Conservation (phyloP, 1,140 invertebrate species). For the Hormaphis cornu region DNA sequence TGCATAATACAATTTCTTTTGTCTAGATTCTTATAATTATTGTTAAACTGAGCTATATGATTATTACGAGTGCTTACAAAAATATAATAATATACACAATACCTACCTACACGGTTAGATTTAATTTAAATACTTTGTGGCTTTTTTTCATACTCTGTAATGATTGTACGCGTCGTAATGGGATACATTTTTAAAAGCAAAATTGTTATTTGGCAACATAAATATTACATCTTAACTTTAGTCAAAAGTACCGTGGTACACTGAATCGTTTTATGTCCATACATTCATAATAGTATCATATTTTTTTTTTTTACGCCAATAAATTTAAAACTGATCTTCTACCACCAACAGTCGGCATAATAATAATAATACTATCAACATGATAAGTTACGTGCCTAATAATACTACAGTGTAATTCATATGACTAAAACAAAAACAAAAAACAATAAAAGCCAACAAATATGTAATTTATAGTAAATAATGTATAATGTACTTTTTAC, state of each 20-base stretch:
- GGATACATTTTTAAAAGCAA: no score
- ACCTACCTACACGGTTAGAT: not conserved
- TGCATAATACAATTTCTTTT: not conserved
- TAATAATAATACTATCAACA: not conserved
- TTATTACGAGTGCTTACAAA: conserved; percentile 17
- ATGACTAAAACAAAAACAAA: conserved; percentile 1
- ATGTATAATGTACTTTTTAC: conserved; percentile 15
- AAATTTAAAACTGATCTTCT: no score
- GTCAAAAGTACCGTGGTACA: no score
- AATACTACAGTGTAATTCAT: not conserved
- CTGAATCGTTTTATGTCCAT: no score
- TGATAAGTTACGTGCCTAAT: not conserved
- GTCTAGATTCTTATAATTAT: not conserved
- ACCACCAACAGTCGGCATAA: no score
- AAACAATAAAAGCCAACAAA: conserved; percentile 12
- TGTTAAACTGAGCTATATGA: not conserved
- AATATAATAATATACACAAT: no score
- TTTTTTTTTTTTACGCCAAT: no score
- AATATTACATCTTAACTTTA: no score
- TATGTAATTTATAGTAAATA: conserved; percentile 7
- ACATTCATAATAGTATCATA: no score
- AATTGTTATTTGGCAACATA: no score
- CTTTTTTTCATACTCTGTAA: not conserved
- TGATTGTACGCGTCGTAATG: no score
- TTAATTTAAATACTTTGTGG: not conserved